Evolutionary conservation across 1,140 invertebrate genomes (phyloP).

Genomic region (Metaphire vulgaris): DNA sequence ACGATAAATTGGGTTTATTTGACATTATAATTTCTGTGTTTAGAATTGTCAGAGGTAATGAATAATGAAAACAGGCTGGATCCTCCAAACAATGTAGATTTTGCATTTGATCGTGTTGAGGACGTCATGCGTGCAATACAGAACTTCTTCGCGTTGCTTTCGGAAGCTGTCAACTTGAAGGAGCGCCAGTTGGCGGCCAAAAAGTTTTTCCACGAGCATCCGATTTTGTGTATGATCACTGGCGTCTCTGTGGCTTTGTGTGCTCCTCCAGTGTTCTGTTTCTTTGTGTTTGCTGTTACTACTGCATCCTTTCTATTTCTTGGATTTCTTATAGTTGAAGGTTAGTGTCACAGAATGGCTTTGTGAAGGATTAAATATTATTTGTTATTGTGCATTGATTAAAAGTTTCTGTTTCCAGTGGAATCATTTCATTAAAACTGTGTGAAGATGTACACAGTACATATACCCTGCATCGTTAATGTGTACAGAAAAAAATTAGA

Average conservation of each 20-base stretch:
- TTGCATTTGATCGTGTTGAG: not conserved
- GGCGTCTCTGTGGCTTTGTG: not conserved
- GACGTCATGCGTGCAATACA: not conserved
- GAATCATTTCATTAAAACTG: not conserved
- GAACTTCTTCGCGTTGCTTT: not conserved
- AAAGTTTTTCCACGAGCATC: not conserved
- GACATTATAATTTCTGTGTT: too few relatives aligned
- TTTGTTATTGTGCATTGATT: too few relatives aligned
- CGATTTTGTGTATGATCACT: not conserved
- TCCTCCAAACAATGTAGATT: not conserved
- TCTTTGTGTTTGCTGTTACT: not conserved
- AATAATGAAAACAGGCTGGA: not conserved
- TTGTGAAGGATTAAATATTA: not conserved
- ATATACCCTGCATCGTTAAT: too few relatives aligned
- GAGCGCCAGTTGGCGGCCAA: not conserved
- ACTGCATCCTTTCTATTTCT: not conserved
- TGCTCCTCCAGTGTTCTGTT: not conserved
- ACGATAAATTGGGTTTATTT: too few relatives aligned
- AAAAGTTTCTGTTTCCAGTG: not conserved
- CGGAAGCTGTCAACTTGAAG: not conserved
- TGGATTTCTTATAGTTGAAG: not conserved
- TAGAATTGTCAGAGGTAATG: too few relatives aligned
- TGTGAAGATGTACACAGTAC: not conserved
- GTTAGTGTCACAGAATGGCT: not conserved
- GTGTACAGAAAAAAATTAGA: too few relatives aligned